Evolutionary conservation across 2,797 vertebrate species (phyloP), one percentile per base, ranked within the genome.

Genomic region (Gouania willdenowi): DNA sequence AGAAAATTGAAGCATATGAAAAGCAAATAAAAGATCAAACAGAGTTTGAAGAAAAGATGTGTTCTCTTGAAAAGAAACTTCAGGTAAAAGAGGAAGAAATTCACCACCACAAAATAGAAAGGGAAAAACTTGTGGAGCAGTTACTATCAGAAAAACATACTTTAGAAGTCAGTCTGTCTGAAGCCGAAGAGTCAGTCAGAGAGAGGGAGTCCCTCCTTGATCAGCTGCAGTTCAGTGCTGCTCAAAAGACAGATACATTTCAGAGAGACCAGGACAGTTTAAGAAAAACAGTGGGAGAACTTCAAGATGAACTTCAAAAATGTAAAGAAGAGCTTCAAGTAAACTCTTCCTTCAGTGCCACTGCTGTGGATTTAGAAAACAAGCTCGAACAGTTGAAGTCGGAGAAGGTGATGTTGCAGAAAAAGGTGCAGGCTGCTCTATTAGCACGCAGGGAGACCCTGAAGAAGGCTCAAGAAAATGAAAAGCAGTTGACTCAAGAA

Each of bases 1-100:
- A 88, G 17, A 92, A 88, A 54, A 69, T 92, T 2, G 87, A 88
- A 18, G 82, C 78, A 4, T 68, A 88, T 23, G 89, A 93, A 56
- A 85, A 66, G 9, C 78, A 71, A 13, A 80, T 65, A 3, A 80
- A 82, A 40, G 84, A 59, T 2, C 75, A 82, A 46, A 36, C 57
- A 7, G 56, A 75, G 11, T 61, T 79, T 5, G 52, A 88, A 37
- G 73, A 76, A 55, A 66, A 56, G 0, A 21, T 89, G 45, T 65
- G 62, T 34, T 26, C 61, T 27, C 54, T 90, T 5, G 81, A 87
- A 29, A 74, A 84, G 32, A 71, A 86, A 1, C 46, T 89, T 31
- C 1, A 68, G 8, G 69, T 87, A 50, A 92, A 87, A 65, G 88
- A 91, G 15, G 23, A 7, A 2, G 64, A 83, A 65, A 79, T 88